Base-by-base conservation (phyloP, 2,797 vertebrate species). In the Ataeniobius toweri region DNA sequence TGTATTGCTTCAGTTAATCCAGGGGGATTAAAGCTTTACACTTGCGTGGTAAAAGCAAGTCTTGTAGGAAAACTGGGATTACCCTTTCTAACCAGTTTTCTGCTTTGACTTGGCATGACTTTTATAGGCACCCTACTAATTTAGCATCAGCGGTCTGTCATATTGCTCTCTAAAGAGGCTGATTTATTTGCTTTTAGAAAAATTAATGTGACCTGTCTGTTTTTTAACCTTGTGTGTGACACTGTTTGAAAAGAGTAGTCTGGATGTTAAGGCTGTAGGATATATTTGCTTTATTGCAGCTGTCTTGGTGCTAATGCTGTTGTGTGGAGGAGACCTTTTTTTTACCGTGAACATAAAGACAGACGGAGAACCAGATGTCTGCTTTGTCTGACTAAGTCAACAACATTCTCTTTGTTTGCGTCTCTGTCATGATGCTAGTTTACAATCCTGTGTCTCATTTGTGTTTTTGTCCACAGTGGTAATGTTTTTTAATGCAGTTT, bases 361-460 rank as follows among this genome's bases (percentile, higher is more conserved):
- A 68, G 59, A 77, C 71, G 74, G 73, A 76, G 78, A 91, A 89
- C 68, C 92, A 93, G 91, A 92, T 91, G 91, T 70, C 81, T 74
- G 80, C 87, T 90, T 92, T 94, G 89, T 92, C 73, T 59, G 76
- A 76, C 84, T 86, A 82, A 87, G 82, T 92, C 90, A 93, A 89
- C 89, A 92, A 71, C 77, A 70, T 70, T 75, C 78, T 84, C 63
- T 82, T 10, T 76, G 46, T 73, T 46, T 74, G 28, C 59, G 44
- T 83, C 55, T 55, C 18, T 70, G 72, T 80, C 61, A 76, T 65
- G 72, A 65, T 20, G 68, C 39, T 77, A 20, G 73, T 76, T 31
- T 50, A 51, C 75, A 72, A 9, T 36, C 61, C 0, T 12, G 61
- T 14, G 18, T 51, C 65, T 79, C 31, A 81, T 87, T 85, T 75